Conservation (phyloP, 2,113 vertebrate genomes). For the Camelus dromedarius region DNA sequence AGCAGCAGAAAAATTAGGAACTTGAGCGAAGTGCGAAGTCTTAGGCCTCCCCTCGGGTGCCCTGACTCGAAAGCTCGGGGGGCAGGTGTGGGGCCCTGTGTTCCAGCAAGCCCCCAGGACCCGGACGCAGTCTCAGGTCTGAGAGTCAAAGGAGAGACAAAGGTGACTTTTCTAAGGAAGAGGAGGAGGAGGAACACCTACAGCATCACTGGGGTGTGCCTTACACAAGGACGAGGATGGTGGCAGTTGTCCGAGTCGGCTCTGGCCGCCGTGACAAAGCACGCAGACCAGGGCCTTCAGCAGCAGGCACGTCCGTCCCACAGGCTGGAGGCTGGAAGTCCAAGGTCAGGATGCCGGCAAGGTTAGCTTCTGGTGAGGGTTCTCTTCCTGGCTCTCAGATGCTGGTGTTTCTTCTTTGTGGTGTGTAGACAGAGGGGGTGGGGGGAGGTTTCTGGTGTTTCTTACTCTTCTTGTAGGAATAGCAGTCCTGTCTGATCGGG, state of each 20-base stretch:
- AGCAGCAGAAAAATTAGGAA: background rate
- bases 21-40: background rate
- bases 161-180: no score
- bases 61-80: background rate
- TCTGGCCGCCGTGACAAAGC: accelerated
- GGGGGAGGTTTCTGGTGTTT: no score
- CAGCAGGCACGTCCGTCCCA: accelerated
- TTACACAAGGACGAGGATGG: accelerated
- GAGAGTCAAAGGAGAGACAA: background rate
- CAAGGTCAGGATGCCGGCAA: background rate
- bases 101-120: no score
- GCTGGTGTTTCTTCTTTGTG: background rate
- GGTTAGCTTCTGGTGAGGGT: background rate
- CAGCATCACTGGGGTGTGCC: accelerated
- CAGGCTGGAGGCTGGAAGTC: background rate
- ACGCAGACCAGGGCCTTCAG: accelerated
- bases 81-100: no score
- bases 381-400: background rate
- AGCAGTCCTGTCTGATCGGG: accelerated
- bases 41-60: accelerated
- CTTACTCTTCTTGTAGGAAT: background rate
- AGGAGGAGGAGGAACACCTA: background rate
- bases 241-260: accelerated
- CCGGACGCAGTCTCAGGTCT: background rate
- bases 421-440: no score